Base-by-base conservation (phyloP, 2,797 vertebrate species). In the Paedocypris micromegethes region DNA sequence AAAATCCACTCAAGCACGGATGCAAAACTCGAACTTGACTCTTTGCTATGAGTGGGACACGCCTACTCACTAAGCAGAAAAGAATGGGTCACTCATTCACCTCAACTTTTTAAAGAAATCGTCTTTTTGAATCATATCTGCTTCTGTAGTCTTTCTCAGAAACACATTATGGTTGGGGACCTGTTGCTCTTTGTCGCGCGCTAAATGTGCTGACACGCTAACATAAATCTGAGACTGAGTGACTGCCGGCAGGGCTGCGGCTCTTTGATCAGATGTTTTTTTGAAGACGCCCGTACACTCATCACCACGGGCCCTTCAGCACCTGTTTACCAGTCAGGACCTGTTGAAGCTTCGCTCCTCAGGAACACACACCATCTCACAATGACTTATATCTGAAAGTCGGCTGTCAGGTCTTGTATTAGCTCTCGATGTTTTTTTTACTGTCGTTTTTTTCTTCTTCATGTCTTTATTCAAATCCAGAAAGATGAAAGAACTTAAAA, bases 321-420 rank as follows among this genome's bases (percentile, higher is more conserved):
- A 88, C 88, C 88, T 89, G 87, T 88, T 87, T 85, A 82, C 88
- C 42, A 82, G 88, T 89, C 75, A 79, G 70, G 88, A 84, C 88
- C 85, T 88, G 88, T 83, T 87, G 72, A 76, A 69, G 51, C 48
- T 64, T 77, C 78, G 74, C 77, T 81, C 80, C 71, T 61, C 77
- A 66, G 63, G 60, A 54, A 67, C 68, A 58, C 56, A 47, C 62
- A 58, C 55, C 23, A 23, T 62, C 51, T 61, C 39, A 78, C 57
- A 65, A 67, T 66, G 76, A 51, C 69, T 68, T 51, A 4, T 52
- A 57, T 58, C 68, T 70, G 63, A 39, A 64, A 70, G 53, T 56
- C 54, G 45, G 54, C 64, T 70, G 59, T 62, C 58, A 70, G 39
- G 9, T 60, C 49, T 53, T 57, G 52, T 49, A 64, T 70, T 64